Percentiles rank a stretch among this genome's conserved stretches.
Evolutionary conservation across 2,113 vertebrate genomes (phyloP).

Genomic region (Aptenodytes forsteri): DNA sequence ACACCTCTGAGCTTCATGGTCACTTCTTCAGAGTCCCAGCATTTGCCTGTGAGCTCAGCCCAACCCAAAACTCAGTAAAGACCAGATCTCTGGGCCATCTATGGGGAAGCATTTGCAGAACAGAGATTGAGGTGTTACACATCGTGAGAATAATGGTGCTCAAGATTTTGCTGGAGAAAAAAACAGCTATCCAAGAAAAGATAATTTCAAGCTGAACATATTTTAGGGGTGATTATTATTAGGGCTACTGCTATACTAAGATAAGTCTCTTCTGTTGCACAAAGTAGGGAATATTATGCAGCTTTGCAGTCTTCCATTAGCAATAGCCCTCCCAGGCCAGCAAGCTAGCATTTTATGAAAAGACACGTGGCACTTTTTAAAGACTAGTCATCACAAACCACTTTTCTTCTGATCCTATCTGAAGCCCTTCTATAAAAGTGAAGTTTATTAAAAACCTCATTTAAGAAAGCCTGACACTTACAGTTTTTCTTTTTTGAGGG

Average conservation of each 20-base stretch:
- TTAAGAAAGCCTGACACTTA: background rate
- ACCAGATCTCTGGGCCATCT: background rate
- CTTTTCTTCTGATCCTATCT: background rate
- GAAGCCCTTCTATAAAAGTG: background rate
- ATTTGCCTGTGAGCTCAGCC: background rate
- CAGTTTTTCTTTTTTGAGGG: background rate
- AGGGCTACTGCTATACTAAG: background rate
- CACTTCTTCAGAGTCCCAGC: background rate
- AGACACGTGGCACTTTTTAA: background rate
- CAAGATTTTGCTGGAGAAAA: background rate
- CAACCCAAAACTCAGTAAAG: background rate
- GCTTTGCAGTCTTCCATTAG: background rate
- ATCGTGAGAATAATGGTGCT: background rate
- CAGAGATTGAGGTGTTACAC: background rate
- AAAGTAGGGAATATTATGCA: background rate
- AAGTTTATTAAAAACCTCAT: background rate
- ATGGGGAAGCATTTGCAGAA: background rate
- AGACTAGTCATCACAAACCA: background rate
- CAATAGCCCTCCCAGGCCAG: background rate
- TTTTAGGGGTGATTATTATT: background rate
- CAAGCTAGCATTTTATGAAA: background rate
- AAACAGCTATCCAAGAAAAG: background rate
- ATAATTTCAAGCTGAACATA: background rate
- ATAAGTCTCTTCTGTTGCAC: background rate
- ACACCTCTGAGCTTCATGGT: background rate